Evolutionary conservation across 2,113 vertebrate genomes (phyloP), one percentile per base, ranked within the genome.

Genomic region (Spermophilus dauricus): DNA sequence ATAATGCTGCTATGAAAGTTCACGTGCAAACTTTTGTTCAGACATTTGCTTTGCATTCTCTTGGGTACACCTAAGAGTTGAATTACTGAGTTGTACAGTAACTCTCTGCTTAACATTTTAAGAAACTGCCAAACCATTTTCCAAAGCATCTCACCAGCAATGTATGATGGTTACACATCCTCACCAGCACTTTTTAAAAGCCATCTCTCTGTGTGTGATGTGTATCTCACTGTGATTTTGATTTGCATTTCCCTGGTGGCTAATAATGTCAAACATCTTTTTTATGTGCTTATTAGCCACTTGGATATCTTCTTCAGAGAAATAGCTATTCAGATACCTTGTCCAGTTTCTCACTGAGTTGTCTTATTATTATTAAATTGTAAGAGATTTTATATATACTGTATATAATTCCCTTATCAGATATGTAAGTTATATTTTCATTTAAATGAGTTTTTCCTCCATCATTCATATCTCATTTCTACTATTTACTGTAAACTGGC

Each of bases 121-220:
- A 92, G 85, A 88, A 94, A 65, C 8, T 24, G 13, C 26, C 39
- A n/a, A 92, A 81, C 18, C n/a, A n/a, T 85, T 95, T 92, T 76
- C 65, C 67, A 94, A 81, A 77, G 56, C 11, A 37, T 80, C 80
- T 82, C 51, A 30, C 10, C 48, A 92, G 10, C n/a, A 94, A 16
- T 56, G 1, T 26, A 0, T 61, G 7, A 48, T 26, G 26, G 16
- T 32, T 72, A 32, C 39, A 37, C 7, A 13, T 77, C 63, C n/a
- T 91, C 4, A 51, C 20, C 45, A 72, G 18, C 65, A 14, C 14
- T 45, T 76, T 91, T 81, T 56, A 65, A 18, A 76, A 85, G 42
- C 70, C 8, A 14, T 81, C 39, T 4, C 51, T 18, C 67, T 28
- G 42, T 61, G 16, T 48, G 14, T 78, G 10, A 48, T 10, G 13